Base-by-base conservation (phyloP, 2,797 vertebrate species). In the Spheniscus humboldti region DNA sequence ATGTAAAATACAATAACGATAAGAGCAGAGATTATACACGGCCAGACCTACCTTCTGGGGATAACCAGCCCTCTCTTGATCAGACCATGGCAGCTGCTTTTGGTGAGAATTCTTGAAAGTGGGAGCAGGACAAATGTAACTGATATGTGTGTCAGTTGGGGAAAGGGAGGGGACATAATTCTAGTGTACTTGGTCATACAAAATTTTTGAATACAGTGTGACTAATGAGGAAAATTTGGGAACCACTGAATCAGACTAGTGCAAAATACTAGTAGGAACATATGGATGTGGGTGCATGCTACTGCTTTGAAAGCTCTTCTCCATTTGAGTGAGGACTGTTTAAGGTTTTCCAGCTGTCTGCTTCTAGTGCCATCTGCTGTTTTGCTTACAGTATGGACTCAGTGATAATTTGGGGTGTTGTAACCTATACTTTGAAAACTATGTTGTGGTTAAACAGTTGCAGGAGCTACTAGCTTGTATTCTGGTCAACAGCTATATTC, bases 1-100 rank as follows among this genome's bases (percentile, higher is more conserved):
- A 99, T 8, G 99, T 99, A 5, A 99, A 99, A 37, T 99, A 99
- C 97, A 99, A 99, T 93, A 99, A 99, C 0, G 99, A 99, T 55
- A 99, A 99, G 97, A 99, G 99, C 92, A 98, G 99, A 1, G 99
- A 99, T 94, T 99, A 99, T 86, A 99, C 99, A 0, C 97, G 99
- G 11, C 99, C 99, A 0, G 99, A 99, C 95, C 98, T 99, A 41
- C 99, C 99, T 18, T 98, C 98, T 1, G 99, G 99, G 22, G 99
- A 99, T 86, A 98, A 97, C 94, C 99, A 99, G 92, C 98, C 98
- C 10, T 69, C 98, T 23, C 95, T 99, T 52, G 99, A 99, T 80
- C 99, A 99, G 96, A 99, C 98, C 0, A 98, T 98, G 95, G 98
- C 99, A 76, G 98, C 99, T 18, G 99, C 99, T 92, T 99, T 99